Percentiles rank a stretch among this genome's conserved stretches.
phyloP scores from a whole-genome alignment of 2,797 vertebrate species.

The Peromyscus attwateri region DNA sequence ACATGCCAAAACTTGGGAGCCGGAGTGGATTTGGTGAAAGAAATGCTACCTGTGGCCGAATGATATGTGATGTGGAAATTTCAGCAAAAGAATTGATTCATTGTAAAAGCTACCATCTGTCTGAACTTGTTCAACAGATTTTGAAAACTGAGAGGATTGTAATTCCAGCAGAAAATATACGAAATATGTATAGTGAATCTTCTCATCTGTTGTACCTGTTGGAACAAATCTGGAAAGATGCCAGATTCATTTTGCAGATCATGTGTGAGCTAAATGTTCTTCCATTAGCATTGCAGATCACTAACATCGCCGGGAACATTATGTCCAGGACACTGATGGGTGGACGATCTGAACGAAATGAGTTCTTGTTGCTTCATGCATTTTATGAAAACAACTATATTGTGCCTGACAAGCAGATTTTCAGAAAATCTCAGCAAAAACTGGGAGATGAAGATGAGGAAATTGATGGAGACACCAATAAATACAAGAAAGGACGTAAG shows the following conservation, averaged over 20 bases:
- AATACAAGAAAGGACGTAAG: slow-evolving; percentile 92
- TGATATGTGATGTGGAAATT: slow-evolving; percentile 98
- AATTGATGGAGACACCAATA: slow-evolving; percentile 91
- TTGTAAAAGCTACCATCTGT: slow-evolving; percentile 97
- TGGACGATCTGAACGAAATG: slow-evolving; percentile 96
- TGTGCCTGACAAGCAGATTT: slow-evolving; percentile 96
- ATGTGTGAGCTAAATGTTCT: slow-evolving; percentile 99
- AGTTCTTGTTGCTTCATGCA: slow-evolving; percentile 97
- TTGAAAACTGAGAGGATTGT: slow-evolving; percentile 92
- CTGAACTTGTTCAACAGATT: slow-evolving; percentile 94
- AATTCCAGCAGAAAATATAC: slow-evolving; percentile 92
- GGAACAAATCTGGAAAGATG: slow-evolving; percentile 97
- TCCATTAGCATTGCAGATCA: slow-evolving; percentile 98
- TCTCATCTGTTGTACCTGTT: slow-evolving; percentile 93
- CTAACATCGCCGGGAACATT: slow-evolving; percentile 98
- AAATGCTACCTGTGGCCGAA: slow-evolving; percentile 96
- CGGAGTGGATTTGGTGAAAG: slow-evolving; percentile 96
- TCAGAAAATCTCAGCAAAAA: slow-evolving; percentile 92
- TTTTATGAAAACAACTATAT: slow-evolving; percentile 98
- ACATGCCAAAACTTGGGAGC: slow-evolving; percentile 98
- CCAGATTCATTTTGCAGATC: slow-evolving; percentile 96
- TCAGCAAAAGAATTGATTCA: slow-evolving; percentile 98
- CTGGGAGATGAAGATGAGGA: slow-evolving; percentile 94
- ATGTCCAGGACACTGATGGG: slow-evolving; percentile 99
- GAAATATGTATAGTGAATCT: slow-evolving; percentile 95